Base-by-base conservation (phyloP, 2,888 invertebrate species). In the Emmelina monodactyla region DNA sequence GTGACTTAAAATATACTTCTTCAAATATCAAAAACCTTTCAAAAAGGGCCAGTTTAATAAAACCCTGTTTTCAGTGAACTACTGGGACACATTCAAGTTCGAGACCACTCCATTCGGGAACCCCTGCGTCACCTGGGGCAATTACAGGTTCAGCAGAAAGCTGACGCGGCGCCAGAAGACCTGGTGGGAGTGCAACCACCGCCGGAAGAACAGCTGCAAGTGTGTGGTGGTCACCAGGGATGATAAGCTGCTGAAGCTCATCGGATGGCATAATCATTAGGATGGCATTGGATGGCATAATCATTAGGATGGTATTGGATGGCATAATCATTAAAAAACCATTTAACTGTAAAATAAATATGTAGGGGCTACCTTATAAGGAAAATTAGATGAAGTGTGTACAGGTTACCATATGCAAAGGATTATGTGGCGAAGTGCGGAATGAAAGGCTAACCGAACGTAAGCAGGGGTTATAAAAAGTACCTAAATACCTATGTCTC, bases 101-200 rank as follows among this genome's bases (percentile, higher is more conserved):
- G 28, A 28, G n/a, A 28, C 28, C n/a, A 28, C 28, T 6, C 7
- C 3, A 6, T 28, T 28, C 28, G 55, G 56, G 0, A 53, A 55
- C 28, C 54, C 53, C 2, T 45, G 47, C 2, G 51, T 57, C 13
- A 42, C 41, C 11, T 55, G 55, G 56, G 55, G 55, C 14, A 49
- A 47, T 16, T 52, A 53, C 32, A 44, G 50, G 12, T 57, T 55
- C 30, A 47, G 47, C 6, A 55, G 50, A 40, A 57, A 55, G 35
- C 35, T 56, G 36, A 38, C 43, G 5, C 42, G 57, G 1, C 42
- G 49, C 9, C 10, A 40, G 35, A 56, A 55, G 39, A 54, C 51
- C 13, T 55, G 55, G 51, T 58, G 58, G 58, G 55, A 55, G 37
- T 58, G 59, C 13, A 47, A 46, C 1, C 47, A 47, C 7, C 47